phyloP scores from a whole-genome alignment of 2,113 vertebrate species.

The Lota lota region DNA sequence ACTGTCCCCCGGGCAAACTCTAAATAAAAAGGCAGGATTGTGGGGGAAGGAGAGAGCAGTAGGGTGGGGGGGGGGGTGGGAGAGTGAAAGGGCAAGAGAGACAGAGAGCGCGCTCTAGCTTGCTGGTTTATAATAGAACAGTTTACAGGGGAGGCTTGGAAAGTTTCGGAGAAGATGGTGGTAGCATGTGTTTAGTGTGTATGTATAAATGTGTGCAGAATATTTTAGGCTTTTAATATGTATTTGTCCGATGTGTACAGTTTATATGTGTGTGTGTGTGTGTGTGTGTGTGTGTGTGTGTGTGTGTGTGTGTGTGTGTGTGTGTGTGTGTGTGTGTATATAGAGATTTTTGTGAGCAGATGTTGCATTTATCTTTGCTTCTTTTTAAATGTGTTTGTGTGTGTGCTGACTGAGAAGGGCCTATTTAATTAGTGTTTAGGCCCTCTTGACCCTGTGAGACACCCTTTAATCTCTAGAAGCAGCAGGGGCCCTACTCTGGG shows the following conservation, averaged over 20 bases:
- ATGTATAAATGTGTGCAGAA: neutral
- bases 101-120: constrained; percentile 19
- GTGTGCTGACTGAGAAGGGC: constrained; percentile 8
- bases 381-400: neutral
- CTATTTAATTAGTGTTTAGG: constrained; percentile 40
- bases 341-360: neutral
- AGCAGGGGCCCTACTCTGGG: constrained; percentile 19
- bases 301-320: too few relatives aligned
- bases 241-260: neutral
- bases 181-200: too few relatives aligned
- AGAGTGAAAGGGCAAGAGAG: constrained; percentile 35
- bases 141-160: neutral
- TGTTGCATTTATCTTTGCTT: too few relatives aligned
- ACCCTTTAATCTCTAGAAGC: constrained; percentile 46
- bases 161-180: too few relatives aligned
- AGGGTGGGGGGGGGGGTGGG: constrained; percentile 5
- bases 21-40: constrained; percentile 67
- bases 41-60: constrained; percentile 46
- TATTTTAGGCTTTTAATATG: neutral
- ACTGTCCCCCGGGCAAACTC: constrained; percentile 60
- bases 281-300: neutral
- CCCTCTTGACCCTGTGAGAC: constrained; percentile 52
- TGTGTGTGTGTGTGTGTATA: neutral
- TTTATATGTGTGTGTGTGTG: neutral
- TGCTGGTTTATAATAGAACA: neutral